Evolutionary conservation across 2,888 invertebrate species (phyloP), one percentile per base, ranked within the genome.

Genomic region (Minunthozetes semirufus): DNA sequence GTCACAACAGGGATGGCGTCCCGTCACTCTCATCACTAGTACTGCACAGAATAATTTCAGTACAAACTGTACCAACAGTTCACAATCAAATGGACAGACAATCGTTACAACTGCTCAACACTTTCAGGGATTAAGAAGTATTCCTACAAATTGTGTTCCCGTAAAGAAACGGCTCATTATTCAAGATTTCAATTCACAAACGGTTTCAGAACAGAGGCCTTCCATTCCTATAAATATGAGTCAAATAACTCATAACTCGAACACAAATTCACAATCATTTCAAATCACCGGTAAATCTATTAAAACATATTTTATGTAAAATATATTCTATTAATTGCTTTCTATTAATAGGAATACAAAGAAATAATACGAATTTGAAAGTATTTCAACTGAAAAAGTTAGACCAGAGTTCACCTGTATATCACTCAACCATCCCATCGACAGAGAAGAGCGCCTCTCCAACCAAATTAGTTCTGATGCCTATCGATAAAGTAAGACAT

Each of bases 21-120:
- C 72, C 33, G 72, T 72, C 0, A 68, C 38, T 33, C n/a, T 63
- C 22, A 68, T 68, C 25, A 68, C 46, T 19, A 68, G 46, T 38
- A 19, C 68, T 1, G 15, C 68, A 1, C 68, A 68, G 22, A 68
- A 68, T 19, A 42, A 11, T 22, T 33, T 33, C 17, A 22, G 42
- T 22, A 38, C 38, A 1, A 68, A 19, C 11, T 42, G 9, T 25
- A 11, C 19, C 5, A 42, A 66, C 17, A 66, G 38, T 38, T 19
- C 4, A 22, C 38, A 68, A 42, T n/a, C 63, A 33, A 66, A 33
- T 66, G 19, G 38, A 66, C 66, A 33, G n/a, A n/a, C 38, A 1
- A 29, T 66, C 19, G n/a, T n/a, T 3, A 17, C 33, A 15, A 66
- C 3, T 19, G 42, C n/a, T 38, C 66, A 66, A 66, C 38, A n/a